These are phyloP conservation scores for Euphydryas editha DNA, from an alignment of 2,888 invertebrate species.

Conservation along the genomic window DNA sequence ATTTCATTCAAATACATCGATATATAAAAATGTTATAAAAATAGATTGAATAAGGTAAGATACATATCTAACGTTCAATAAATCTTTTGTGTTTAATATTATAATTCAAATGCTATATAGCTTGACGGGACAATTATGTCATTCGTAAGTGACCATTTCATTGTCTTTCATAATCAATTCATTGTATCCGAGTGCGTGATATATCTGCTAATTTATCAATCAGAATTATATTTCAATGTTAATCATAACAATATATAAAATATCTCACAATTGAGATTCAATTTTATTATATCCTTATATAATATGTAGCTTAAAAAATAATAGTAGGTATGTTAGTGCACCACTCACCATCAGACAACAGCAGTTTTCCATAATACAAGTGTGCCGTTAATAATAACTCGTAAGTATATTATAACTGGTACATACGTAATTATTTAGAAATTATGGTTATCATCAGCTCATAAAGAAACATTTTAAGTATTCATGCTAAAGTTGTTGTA, in stretches of 20 bases:
- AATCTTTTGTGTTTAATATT: slow-evolving; percentile 25
- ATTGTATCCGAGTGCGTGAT: slow-evolving; percentile 51
- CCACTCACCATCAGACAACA: too few relatives aligned
- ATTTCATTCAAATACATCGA: slow-evolving; percentile 42
- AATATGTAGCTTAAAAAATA: not conserved
- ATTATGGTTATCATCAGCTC: slow-evolving; percentile 61
- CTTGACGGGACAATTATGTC: slow-evolving; percentile 30
- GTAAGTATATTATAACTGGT: not conserved
- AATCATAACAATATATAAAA: slow-evolving; percentile 6
- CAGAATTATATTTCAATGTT: slow-evolving; percentile 1
- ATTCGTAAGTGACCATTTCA: slow-evolving; percentile 31
- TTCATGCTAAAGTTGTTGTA: not conserved
- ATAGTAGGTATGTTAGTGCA: not conserved
- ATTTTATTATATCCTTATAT: not conserved
- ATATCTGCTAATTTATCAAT: slow-evolving; percentile 48
- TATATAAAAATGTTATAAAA: slow-evolving; percentile 41
- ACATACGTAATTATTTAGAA: slow-evolving; percentile 71
- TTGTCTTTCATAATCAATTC: slow-evolving; percentile 35
- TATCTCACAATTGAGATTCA: not conserved
- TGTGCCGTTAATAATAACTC: not conserved
- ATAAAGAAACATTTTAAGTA: not conserved
- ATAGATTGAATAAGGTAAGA: slow-evolving; percentile 27
- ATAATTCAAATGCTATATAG: slow-evolving; percentile 24
- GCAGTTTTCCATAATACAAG: not conserved
- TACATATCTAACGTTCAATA: slow-evolving; percentile 3